These are phyloP conservation scores for Tineola bisselliella DNA, from an alignment of 2,888 invertebrate species.

Conservation along the genomic window DNA sequence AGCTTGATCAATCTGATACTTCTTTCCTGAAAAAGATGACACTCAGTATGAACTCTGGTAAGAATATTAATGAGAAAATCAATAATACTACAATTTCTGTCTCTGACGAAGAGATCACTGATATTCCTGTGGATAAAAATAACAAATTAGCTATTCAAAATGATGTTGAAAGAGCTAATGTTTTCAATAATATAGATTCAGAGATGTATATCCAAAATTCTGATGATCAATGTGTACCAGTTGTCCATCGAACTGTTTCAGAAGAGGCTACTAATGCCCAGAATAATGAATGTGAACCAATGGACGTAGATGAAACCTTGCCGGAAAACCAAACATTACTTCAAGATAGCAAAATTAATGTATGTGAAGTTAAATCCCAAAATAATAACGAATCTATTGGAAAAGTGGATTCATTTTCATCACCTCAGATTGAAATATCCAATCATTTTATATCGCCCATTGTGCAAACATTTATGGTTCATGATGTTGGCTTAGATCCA, in stretches of 20 bases:
- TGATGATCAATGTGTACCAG: conserved; percentile 50
- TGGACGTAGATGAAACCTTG: conserved; percentile 58
- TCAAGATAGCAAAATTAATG: background rate
- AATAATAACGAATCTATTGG: background rate
- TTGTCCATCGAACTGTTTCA: conserved; percentile 25
- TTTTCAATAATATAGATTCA: background rate
- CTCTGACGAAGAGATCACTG: background rate
- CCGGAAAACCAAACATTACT: conserved; percentile 31
- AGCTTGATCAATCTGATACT: background rate
- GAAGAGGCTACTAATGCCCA: background rate
- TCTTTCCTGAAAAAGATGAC: background rate
- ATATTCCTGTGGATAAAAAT: background rate
- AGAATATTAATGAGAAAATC: background rate
- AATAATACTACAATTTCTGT: background rate
- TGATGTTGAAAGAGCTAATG: background rate
- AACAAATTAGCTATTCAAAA: background rate
- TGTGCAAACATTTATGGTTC: too few relatives aligned
- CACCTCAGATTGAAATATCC: background rate
- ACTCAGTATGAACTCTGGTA: background rate
- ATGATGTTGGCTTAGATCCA: too few relatives aligned
- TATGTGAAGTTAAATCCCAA: background rate
- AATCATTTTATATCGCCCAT: background rate
- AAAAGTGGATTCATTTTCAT: conserved; percentile 18
- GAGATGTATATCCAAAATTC: background rate
- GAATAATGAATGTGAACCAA: conserved; percentile 39